Percentiles rank a stretch among this genome's conserved stretches.
phyloP scores from a whole-genome alignment of 2,797 vertebrate species.

The Typhlichthys eigenmanni region DNA sequence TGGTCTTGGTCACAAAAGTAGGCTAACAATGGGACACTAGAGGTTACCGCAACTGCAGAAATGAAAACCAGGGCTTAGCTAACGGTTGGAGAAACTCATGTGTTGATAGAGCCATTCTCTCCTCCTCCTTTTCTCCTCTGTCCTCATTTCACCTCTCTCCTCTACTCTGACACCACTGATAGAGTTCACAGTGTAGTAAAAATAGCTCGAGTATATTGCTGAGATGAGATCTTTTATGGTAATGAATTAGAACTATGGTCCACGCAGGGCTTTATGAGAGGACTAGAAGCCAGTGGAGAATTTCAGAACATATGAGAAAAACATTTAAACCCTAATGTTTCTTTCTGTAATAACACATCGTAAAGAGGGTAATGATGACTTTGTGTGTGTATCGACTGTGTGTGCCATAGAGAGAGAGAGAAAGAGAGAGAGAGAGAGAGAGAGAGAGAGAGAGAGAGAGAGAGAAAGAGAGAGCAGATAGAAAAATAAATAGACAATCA shows the following conservation, averaged over 20 bases:
- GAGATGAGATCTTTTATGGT: not conserved
- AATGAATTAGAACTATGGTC: conserved; percentile 36
- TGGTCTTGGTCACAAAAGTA: conserved; percentile 33
- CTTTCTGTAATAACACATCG: conserved; percentile 38
- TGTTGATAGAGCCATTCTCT: not conserved
- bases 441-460: not conserved
- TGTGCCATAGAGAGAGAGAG: no score
- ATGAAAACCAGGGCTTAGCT: conserved; percentile 29
- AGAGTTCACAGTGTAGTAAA: conserved; percentile 27
- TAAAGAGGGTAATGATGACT: conserved; percentile 17
- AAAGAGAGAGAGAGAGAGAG: not conserved
- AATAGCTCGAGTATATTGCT: conserved; percentile 19
- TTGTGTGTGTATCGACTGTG: not conserved
- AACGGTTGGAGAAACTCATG: conserved; percentile 2
- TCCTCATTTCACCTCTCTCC: conserved; percentile 7
- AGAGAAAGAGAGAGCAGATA: not conserved
- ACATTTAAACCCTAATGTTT: conserved; percentile 42
- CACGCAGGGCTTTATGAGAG: conserved; percentile 30
- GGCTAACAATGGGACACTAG: conserved; percentile 36
- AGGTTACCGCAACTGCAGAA: conserved; percentile 37
- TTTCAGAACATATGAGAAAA: conserved; percentile 39
- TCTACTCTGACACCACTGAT: not conserved
- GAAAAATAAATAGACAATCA: rapidly evolving
- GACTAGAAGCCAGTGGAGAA: conserved; percentile 21
- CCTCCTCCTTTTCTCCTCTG: not conserved